phyloP scores from a whole-genome alignment of 2,113 vertebrate genomes.

The Falcunculus frontatus region DNA sequence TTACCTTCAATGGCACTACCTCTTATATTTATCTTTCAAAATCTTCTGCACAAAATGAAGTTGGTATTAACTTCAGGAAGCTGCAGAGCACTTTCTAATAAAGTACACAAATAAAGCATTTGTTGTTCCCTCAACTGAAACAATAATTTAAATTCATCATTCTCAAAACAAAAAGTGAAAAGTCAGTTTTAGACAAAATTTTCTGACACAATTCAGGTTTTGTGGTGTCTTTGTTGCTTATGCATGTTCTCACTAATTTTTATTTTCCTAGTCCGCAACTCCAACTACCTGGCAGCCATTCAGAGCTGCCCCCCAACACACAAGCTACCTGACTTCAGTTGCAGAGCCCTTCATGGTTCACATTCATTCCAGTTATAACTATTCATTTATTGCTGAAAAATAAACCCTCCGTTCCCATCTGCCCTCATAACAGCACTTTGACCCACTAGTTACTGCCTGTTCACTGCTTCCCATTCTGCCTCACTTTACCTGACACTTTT shows the following conservation, averaged over 20 bases:
- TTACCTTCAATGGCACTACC: neutral
- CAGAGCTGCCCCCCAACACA: neutral
- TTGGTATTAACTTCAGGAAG: neutral
- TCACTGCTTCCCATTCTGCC: neutral
- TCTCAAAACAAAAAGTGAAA: neutral
- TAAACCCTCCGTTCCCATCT: neutral
- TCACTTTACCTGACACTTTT: neutral
- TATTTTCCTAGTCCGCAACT: neutral
- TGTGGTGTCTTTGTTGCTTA: neutral
- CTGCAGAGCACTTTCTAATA: neutral
- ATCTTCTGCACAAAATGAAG: neutral
- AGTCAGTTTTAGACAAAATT: neutral
- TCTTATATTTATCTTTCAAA: neutral
- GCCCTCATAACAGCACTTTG: neutral
- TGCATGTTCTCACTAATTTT: neutral
- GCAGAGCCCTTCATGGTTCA: neutral
- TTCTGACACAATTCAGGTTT: neutral
- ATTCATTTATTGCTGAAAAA: neutral
- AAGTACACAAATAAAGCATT: neutral
- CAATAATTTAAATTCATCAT: neutral
- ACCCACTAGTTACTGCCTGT: neutral
- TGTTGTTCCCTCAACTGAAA: neutral
- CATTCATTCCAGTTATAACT: neutral
- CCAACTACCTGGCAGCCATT: neutral
- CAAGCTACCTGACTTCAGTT: neutral